phyloP scores from a whole-genome alignment of 2,888 invertebrate species.

The Oscheius onirici region DNA sequence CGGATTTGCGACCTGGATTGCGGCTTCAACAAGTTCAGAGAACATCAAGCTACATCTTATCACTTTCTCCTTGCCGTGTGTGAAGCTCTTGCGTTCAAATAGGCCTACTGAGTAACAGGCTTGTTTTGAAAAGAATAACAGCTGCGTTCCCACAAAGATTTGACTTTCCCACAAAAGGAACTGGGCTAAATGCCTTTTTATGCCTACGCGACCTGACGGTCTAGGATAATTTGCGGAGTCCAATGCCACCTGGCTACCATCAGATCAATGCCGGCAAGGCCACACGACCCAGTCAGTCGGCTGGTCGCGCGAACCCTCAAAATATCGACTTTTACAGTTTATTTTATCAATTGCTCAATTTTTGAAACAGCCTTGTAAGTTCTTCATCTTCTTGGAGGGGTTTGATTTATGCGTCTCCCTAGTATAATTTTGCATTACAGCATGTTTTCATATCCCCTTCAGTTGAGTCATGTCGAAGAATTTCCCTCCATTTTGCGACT shows the following conservation, averaged over 20 bases:
- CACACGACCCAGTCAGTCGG: slow-evolving; percentile 26
- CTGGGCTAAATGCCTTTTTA: slow-evolving; percentile 10
- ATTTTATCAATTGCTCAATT: too few species aligned
- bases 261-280: slow-evolving; percentile 34
- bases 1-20: background rate
- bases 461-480: background rate
- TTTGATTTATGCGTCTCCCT: too few species aligned
- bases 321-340: slow-evolving; percentile 11
- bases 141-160: background rate
- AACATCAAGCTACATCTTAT: background rate
- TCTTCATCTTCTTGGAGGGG: too few species aligned
- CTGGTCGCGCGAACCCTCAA: slow-evolving; percentile 24
- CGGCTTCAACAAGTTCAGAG: background rate
- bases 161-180: background rate
- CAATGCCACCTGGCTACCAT: slow-evolving; percentile 32
- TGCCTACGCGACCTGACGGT: slow-evolving; percentile 24
- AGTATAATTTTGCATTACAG: too few species aligned
- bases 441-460: too few species aligned
- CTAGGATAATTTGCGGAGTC: slow-evolving; percentile 30
- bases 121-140: background rate
- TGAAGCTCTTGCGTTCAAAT: too few species aligned
- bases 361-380: too few species aligned
- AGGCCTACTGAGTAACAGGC: too few species aligned
- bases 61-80: too few species aligned
- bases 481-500: slow-evolving; percentile 1